phyloP scores from a whole-genome alignment of 2,797 vertebrate genomes.

The Myiotriccus ornatus region DNA sequence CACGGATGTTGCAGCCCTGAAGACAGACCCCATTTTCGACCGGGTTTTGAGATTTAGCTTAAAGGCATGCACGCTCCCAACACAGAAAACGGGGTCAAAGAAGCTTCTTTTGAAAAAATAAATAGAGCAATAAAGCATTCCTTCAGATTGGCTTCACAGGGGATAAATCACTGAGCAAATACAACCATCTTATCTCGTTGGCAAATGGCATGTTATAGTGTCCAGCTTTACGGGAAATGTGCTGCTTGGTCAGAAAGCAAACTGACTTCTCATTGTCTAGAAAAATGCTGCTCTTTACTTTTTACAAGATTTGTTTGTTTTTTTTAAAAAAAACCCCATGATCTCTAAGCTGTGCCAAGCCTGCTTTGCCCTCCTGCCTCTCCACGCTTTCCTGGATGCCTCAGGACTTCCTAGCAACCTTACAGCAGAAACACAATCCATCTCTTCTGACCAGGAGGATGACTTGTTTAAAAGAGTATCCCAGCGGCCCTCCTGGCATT shows the following conservation, averaged over 20 bases:
- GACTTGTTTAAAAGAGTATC: not conserved
- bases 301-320: conserved; percentile 6
- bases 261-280: conserved; percentile 3
- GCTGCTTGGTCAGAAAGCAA: not conserved
- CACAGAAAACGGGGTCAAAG: conserved; percentile 32
- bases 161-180: conserved; percentile 46
- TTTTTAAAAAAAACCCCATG: not conserved
- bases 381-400: not conserved
- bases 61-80: not conserved
- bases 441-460: not conserved
- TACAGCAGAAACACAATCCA: not conserved
- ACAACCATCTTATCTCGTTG: conserved; percentile 19
- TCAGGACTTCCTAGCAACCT: conserved; percentile 33
- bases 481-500: not conserved
- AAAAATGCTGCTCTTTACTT: conserved; percentile 30
- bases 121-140: conserved; percentile 66
- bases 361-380: not conserved
- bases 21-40: not conserved
- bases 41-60: conserved; percentile 3
- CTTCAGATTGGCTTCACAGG: conserved; percentile 24
- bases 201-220: not conserved
- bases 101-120: conserved; percentile 53
- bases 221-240: not conserved
- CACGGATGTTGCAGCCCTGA: not conserved
- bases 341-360: conserved; percentile 2